Conservation (phyloP, 2,888 invertebrate genomes). For the Camponotus fellah region DNA sequence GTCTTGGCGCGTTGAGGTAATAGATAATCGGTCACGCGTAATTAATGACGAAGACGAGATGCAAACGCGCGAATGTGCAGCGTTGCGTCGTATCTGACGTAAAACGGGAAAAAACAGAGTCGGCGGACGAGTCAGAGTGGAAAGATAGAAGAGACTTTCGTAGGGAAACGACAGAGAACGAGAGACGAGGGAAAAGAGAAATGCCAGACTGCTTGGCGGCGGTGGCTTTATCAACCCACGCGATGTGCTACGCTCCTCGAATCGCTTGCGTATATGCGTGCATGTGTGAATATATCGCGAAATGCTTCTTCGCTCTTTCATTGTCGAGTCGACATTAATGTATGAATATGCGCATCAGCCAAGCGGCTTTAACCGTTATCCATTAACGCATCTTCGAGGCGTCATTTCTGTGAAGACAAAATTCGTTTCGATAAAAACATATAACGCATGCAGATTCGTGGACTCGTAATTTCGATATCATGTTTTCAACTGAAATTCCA, state of each 20-base stretch:
- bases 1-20: conserved; percentile 65
- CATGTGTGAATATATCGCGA: not conserved
- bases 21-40: conserved; percentile 66
- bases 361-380: conserved; percentile 4
- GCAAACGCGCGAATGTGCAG: conserved; percentile 15
- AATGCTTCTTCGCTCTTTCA: conserved; percentile 15
- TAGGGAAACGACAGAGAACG: not conserved
- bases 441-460: not conserved
- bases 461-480: not conserved
- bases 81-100: conserved; percentile 19
- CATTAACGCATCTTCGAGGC: not conserved
- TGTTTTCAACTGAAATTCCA: not conserved
- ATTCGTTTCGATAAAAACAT: not conserved
- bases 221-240: conserved; percentile 78
- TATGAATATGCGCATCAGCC: conserved; percentile 17
- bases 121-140: not conserved
- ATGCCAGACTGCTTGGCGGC: conserved; percentile 79
- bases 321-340: conserved; percentile 26
- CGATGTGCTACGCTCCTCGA: conserved; percentile 64
- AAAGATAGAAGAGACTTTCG: conserved; percentile 12
- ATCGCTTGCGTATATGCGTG: conserved; percentile 9
- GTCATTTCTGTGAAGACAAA: not conserved
- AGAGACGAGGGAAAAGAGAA: conserved; percentile 50
- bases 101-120: conserved; percentile 43
- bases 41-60: conserved; percentile 62